Percentiles rank a stretch among this genome's conserved stretches.
Evolutionary conservation across 2,888 invertebrate genomes (phyloP).

Genomic region (Malthinus seriepunctatus): DNA sequence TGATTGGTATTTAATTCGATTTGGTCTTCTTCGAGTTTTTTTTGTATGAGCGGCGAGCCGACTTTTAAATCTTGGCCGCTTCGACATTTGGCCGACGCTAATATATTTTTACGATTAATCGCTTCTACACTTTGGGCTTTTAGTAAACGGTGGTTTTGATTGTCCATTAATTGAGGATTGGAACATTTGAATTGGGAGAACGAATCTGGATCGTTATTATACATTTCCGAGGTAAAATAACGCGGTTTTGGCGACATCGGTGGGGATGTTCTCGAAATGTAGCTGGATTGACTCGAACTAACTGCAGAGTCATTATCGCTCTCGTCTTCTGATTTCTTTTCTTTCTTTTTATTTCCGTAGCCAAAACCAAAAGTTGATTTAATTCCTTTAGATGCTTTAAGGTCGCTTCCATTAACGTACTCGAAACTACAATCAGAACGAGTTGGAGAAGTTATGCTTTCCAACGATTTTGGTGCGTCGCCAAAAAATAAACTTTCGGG

Average conservation of each 20-base stretch:
- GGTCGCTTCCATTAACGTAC: slow-evolving; percentile 44
- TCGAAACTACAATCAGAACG: slow-evolving; percentile 64
- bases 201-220: slow-evolving; percentile 11
- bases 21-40: slow-evolving; percentile 68
- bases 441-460: slow-evolving; percentile 62
- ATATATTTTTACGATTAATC: slow-evolving; percentile 82
- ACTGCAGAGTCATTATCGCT: slow-evolving; percentile 89
- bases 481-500: neutral
- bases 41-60: slow-evolving; percentile 72
- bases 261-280: slow-evolving; percentile 76
- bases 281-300: slow-evolving; percentile 81
- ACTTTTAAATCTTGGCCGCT: slow-evolving; percentile 77
- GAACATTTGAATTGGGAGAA: slow-evolving; percentile 9
- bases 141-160: slow-evolving; percentile 64
- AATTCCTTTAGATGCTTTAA: slow-evolving; percentile 30
- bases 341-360: slow-evolving; percentile 15
- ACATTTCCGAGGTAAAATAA: slow-evolving; percentile 14
- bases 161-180: slow-evolving; percentile 38
- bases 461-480: slow-evolving; percentile 60
- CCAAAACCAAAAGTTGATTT: neutral
- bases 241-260: slow-evolving; percentile 64
- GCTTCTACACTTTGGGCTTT: slow-evolving; percentile 82
- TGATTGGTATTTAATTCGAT: neutral
- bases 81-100: slow-evolving; percentile 84
- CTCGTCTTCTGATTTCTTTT: slow-evolving; percentile 58